phyloP scores from a whole-genome alignment of 2,797 vertebrate species.

The Falco peregrinus region DNA sequence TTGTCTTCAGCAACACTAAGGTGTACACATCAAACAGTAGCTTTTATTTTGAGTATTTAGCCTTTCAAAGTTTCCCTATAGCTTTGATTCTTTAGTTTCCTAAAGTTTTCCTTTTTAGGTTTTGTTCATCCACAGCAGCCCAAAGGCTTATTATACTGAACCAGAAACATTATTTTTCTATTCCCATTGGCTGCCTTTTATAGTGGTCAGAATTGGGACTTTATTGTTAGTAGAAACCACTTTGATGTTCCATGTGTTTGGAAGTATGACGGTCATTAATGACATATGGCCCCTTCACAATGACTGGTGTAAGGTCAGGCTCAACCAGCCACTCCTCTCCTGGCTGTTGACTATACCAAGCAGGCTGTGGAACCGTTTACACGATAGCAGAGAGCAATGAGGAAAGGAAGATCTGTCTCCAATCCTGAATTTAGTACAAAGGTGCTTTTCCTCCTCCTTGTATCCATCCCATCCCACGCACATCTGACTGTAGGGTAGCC shows the following conservation, averaged over 20 bases:
- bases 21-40: background rate
- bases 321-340: background rate
- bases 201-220: background rate
- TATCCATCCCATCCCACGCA: background rate
- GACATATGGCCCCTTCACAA: background rate
- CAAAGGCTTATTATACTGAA: background rate
- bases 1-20: background rate
- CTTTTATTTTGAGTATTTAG: background rate
- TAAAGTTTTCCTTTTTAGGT: background rate
- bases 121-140: background rate
- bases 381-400: background rate
- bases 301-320: background rate
- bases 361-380: background rate
- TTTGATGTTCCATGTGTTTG: background rate
- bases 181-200: background rate
- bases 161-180: background rate
- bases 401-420: background rate
- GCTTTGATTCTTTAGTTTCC: background rate
- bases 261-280: background rate
- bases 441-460: background rate
- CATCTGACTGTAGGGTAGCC: background rate
- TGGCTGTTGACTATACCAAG: background rate
- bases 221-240: background rate
- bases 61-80: background rate
- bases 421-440: background rate